Conservation (phyloP, 2,797 vertebrate genomes). For the Neosalanx taihuensis region DNA sequence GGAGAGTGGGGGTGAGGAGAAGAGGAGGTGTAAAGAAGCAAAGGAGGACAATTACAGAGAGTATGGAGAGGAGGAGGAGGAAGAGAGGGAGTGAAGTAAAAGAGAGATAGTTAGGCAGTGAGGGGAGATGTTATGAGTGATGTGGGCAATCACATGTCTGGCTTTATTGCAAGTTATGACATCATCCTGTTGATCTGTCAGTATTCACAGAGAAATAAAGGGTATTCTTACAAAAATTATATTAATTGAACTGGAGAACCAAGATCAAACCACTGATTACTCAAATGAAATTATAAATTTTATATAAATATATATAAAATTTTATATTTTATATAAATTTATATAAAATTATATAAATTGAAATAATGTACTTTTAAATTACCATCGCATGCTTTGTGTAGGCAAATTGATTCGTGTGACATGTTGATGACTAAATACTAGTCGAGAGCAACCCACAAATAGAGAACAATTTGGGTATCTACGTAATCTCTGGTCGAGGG, state of each 20-base stretch:
- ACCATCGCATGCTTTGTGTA: too few relatives aligned
- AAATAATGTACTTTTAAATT: too few relatives aligned
- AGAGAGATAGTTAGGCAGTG: background rate
- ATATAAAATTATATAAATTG: background rate
- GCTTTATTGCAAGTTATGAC: background rate
- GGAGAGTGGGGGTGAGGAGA: background rate
- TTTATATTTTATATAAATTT: background rate
- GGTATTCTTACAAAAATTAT: too few relatives aligned
- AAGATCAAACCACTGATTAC: background rate
- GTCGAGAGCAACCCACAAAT: background rate
- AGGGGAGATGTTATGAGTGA: background rate
- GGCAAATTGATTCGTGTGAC: background rate
- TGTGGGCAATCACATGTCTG: background rate
- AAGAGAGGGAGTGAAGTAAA: background rate
- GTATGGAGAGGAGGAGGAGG: background rate
- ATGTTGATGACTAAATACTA: constrained; percentile 2
- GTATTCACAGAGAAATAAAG: background rate
- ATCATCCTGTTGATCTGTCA: background rate
- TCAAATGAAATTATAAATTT: background rate
- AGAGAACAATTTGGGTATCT: background rate
- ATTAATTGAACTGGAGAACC: background rate
- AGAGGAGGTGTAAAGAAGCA: background rate
- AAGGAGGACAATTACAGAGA: constrained; percentile 4
- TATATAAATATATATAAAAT: too few relatives aligned
- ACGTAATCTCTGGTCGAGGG: background rate